Evolutionary conservation across 2,888 invertebrate genomes (phyloP), one percentile per base, ranked within the genome.

Genomic region (Halictus ligatus): DNA sequence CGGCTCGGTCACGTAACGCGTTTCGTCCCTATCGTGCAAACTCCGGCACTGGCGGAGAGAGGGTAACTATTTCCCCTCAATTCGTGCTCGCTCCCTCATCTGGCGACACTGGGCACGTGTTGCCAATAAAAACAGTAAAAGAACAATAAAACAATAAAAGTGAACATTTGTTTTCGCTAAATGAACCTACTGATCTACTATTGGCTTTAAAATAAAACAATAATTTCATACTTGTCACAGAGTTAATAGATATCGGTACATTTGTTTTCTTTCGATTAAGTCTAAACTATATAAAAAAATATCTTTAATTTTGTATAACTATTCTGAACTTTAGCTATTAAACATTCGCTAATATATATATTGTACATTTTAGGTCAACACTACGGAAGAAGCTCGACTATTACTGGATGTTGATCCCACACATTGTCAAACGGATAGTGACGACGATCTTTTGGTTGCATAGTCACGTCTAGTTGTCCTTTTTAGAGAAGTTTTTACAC

Each of bases 361-460:
- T 77, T 77, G 29, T 74, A 71, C 18, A 35, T 40, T 87, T 92
- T 89, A 94, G 94, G 92, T 94, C 7, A 91, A 94, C 73, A 94
- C 94, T 21, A 91, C 92, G 1, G 94, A 94, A 87, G 94, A 94
- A 83, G 94, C 94, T 78, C 91, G 92, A 54, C 90, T 94, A 73
- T 88, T 94, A 74, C 88, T 94, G 84, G 94, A 93, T 73, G 89
- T 90, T 50, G 94, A 94, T 46, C 89, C 93, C 5, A 92, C 92
- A 12, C 89, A 91, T 25, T 93, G 92, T 90, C 91, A 92, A 48
- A 91, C 93, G 25, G 93, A 94, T 78, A 94, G 93, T 75, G 94
- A 94, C 60, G 94, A 94, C 69, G 94, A 93, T 83, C 89, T 94
- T 73, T 78, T 94, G 79, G 89, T 91, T 76, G 92, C 92, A 25